Base-by-base conservation (phyloP, 1,140 invertebrate species). In the Psix sp. region DNA sequence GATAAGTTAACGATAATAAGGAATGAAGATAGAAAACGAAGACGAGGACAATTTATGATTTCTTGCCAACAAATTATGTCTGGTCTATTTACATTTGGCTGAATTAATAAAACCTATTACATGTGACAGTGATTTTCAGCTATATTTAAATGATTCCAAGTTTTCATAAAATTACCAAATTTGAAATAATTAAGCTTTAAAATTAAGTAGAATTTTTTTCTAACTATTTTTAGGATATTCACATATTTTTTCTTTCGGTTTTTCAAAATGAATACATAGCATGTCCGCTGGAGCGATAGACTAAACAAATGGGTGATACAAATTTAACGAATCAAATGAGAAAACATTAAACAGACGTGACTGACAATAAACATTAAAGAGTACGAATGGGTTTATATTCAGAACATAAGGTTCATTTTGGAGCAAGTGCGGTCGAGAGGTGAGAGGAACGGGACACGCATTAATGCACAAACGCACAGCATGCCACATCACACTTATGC, bases 401-500 rank as follows among this genome's bases (percentile, higher is more conserved):
- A 62, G 57, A 17, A 38, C 65, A 20, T 59, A 45, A 43, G 42
- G 45, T 14, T 54, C 26, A 62, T 56, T 52, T 68, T 51, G 43
- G 52, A 29, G 46, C 51, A 29, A 17, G 21, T 26, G 21, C 46
- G 31, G 57, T 14, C 31, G 48, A 51, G 38, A 42, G 52, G 65
- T 39, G 74, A 60, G 31, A 18, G 16, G 29, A 24, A 9, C 24
- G 49, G 54, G 45, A 80, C 46, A 80, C 70, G 80, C 80, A 80
- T 80, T 77, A 81, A 81, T 80, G 81, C 79, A 80, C 76, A 80
- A 81, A 79, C 74, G 80, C 76, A 79, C 63, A 35, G 68, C 63
- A 73, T 43, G 54, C 59, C 76, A 67, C 74, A 59, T 68, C 63
- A 72, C 63, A 72, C 67, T 57, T 48, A 45, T 52, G 56, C 62